Conservation (phyloP, 2,797 vertebrate species). For the Varecia variegata region DNA sequence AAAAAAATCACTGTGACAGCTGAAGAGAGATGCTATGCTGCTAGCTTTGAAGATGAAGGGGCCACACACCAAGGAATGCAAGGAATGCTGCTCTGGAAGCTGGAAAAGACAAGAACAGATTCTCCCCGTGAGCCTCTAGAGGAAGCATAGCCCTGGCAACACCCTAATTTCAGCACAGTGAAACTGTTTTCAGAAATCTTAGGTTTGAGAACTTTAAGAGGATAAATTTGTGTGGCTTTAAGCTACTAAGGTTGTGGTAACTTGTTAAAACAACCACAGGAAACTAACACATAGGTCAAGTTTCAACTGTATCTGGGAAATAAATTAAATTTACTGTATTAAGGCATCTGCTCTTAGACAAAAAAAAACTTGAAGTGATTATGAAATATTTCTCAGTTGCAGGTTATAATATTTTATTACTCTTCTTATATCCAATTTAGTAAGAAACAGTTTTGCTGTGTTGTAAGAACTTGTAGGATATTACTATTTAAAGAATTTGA, state of each 20-base stretch:
- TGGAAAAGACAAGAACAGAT: neutral
- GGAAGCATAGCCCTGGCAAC: neutral
- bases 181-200: neutral
- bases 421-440: neutral
- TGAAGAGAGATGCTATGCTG: neutral
- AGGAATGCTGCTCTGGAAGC: neutral
- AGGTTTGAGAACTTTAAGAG: neutral
- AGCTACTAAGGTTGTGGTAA: neutral
- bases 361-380: neutral
- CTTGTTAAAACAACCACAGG: neutral
- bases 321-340: slow-evolving; percentile 26
- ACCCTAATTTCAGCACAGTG: neutral
- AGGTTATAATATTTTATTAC: neutral
- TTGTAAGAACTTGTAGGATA: neutral
- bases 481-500: slow-evolving; percentile 24
- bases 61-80: neutral
- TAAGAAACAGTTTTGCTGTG: neutral
- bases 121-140: neutral
- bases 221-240: neutral
- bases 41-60: neutral
- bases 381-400: neutral
- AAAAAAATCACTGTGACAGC: neutral
- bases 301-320: neutral
- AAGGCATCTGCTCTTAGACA: neutral
- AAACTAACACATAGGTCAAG: slow-evolving; percentile 31